phyloP scores from a whole-genome alignment of 2,888 invertebrate genomes.

The Ochlodes sylvanus region DNA sequence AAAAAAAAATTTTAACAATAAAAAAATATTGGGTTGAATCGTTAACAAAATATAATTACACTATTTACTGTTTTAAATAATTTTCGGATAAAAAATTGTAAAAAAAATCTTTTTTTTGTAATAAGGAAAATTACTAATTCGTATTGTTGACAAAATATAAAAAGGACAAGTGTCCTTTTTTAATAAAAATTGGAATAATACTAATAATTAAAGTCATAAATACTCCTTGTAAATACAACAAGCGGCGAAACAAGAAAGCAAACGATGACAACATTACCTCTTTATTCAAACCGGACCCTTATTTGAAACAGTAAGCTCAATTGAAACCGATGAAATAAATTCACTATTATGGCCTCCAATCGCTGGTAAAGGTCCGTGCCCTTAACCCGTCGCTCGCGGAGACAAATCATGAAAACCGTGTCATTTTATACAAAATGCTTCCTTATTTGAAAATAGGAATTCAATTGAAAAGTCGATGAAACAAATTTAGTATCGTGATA shows the following conservation, averaged over 20 bases:
- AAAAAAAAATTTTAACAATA: not conserved
- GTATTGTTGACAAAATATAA: too few relatives aligned
- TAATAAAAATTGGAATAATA: too few relatives aligned
- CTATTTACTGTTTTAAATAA: too few relatives aligned
- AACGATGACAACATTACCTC: constrained; percentile 22
- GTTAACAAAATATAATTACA: not conserved
- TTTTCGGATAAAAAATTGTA: too few relatives aligned
- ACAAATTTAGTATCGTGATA: constrained; percentile 39
- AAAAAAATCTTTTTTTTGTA: too few relatives aligned
- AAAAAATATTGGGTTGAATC: not conserved
- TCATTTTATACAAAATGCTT: constrained; percentile 39
- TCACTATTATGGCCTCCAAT: constrained; percentile 33
- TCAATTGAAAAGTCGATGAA: constrained; percentile 39
- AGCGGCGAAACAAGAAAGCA: constrained; percentile 4
- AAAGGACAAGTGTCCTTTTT: too few relatives aligned
- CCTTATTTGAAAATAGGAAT: constrained; percentile 38
- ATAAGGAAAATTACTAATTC: too few relatives aligned
- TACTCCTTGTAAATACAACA: not conserved
- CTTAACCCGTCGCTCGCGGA: constrained; percentile 33
- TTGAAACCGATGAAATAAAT: constrained; percentile 36
- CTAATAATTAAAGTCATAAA: too few relatives aligned
- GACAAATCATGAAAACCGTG: constrained; percentile 38
- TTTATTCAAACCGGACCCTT: constrained; percentile 15
- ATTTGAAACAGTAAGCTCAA: constrained; percentile 30
- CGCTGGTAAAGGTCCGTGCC: constrained; percentile 36